These are phyloP conservation scores for Elaphurus davidianus DNA, from an alignment of 2,113 vertebrate species.

Conservation along the genomic window DNA sequence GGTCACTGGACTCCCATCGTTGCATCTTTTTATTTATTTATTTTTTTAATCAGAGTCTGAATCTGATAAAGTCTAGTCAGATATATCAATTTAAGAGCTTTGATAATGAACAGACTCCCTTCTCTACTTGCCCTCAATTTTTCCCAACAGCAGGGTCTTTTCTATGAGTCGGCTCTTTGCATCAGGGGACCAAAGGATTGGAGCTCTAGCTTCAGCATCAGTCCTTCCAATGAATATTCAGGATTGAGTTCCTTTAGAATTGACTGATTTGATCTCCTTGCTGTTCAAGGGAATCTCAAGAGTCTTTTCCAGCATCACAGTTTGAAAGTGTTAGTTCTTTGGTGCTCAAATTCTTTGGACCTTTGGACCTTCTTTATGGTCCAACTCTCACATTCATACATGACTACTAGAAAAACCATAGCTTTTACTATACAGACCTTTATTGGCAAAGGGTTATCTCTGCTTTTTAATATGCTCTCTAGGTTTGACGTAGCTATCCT, in stretches of 20 bases:
- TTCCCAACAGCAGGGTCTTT: neutral
- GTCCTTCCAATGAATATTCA: neutral
- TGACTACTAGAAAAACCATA: neutral
- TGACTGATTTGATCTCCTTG: neutral
- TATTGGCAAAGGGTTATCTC: neutral
- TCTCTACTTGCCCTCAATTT: neutral
- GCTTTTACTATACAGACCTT: neutral
- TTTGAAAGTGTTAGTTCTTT: neutral
- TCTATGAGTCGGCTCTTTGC: accelerated
- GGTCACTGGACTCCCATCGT: neutral
- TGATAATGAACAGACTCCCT: neutral
- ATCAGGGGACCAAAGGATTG: neutral
- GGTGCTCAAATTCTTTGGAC: neutral
- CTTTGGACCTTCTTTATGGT: neutral
- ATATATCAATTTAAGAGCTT: neutral
- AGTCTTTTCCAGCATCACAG: neutral
- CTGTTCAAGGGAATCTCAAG: neutral
- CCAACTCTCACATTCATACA: neutral
- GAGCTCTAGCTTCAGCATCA: neutral
- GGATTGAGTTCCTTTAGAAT: neutral
- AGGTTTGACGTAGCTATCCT: neutral
- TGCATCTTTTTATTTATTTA: neutral
- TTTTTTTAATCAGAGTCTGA: neutral
- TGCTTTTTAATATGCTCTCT: neutral
- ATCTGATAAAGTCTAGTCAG: neutral